A percentile compares a stretch with the other conserved stretches of the same genome.
Conservation (phyloP, 2,113 vertebrate genomes). For the Xenus cinereus region DNA sequence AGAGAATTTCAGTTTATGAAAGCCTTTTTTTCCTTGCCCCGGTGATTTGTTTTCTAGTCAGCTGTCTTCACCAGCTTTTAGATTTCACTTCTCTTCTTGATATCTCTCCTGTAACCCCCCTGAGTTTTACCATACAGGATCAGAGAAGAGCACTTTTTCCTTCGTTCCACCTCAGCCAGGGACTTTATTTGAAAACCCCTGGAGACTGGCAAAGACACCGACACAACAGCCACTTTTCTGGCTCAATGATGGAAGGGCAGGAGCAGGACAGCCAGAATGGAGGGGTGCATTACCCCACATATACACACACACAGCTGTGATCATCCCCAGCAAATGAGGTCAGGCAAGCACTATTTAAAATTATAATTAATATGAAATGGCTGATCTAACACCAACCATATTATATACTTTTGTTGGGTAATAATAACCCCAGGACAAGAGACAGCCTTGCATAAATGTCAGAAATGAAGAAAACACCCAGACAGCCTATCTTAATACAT, state of each 20-base stretch:
- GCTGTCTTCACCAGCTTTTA: background rate
- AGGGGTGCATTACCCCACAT: background rate
- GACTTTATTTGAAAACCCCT: background rate
- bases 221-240: background rate
- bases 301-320: background rate
- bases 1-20: background rate
- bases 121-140: background rate
- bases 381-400: background rate
- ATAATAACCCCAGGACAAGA: background rate
- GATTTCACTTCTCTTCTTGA: background rate
- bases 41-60: background rate
- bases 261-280: background rate
- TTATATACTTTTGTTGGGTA: background rate
- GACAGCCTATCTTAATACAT: background rate
- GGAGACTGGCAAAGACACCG: background rate
- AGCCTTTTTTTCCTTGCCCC: background rate
- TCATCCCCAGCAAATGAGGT: background rate
- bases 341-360: background rate
- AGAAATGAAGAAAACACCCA: slow-evolving; percentile 3
- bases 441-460: background rate
- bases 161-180: background rate
- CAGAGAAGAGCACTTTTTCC: background rate
- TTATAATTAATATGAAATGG: background rate
- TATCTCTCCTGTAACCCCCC: background rate
- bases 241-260: background rate